These are phyloP conservation scores for Apteryx mantelli DNA, from an alignment of 2,113 vertebrate genomes.

Conservation along the genomic window DNA sequence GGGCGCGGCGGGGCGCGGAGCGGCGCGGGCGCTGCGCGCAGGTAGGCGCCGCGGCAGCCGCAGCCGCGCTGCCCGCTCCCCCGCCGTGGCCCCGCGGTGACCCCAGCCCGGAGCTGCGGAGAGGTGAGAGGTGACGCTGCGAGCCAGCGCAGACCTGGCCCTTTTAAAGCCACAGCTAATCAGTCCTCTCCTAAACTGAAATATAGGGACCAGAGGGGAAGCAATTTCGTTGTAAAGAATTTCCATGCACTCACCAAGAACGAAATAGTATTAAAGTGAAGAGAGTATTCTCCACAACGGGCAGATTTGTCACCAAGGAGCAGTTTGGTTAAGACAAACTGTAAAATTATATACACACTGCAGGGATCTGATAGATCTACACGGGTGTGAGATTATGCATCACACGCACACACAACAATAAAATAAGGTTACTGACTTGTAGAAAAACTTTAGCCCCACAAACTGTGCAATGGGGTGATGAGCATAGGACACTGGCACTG, in stretches of 20 bases:
- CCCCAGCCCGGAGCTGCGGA: conserved; percentile 41
- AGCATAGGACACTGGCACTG: background rate
- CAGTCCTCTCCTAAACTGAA: conserved; percentile 66
- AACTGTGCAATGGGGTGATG: background rate
- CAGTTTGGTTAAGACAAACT: background rate
- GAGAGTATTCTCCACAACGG: background rate
- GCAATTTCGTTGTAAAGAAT: conserved; percentile 68
- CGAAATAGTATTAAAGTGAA: background rate
- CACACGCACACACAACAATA: background rate
- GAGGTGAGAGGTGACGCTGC: conserved; percentile 68
- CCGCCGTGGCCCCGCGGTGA: conserved; percentile 62
- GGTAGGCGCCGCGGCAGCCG: background rate
- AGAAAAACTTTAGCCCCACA: background rate
- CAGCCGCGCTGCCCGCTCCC: background rate
- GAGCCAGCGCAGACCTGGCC: conserved; percentile 53
- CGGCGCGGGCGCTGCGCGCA: background rate
- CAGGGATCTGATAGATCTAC: background rate
- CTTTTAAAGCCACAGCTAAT: conserved; percentile 67
- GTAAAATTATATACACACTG: background rate
- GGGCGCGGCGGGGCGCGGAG: background rate
- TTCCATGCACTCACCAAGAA: background rate
- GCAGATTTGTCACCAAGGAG: background rate
- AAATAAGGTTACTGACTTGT: background rate
- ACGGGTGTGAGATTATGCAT: background rate
- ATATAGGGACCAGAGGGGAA: conserved; percentile 44